A percentile compares a stretch with the other conserved stretches of the same genome.
phyloP scores from a whole-genome alignment of 2,113 vertebrate genomes.

The Phaetusa simplex region DNA sequence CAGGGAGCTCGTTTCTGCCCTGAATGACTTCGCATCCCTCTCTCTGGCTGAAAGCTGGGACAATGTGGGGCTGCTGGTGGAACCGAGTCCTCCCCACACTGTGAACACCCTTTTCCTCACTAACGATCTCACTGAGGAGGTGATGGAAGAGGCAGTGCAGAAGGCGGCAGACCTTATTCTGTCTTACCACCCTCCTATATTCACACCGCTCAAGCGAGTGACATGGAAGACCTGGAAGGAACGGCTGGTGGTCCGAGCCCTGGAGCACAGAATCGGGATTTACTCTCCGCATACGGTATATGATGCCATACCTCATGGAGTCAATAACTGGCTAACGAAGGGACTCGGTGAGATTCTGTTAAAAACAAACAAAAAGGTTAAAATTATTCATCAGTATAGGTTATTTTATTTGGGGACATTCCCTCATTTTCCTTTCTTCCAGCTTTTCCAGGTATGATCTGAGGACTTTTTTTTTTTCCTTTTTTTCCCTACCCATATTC shows the following conservation, averaged over 20 bases:
- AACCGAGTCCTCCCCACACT: constrained; percentile 83
- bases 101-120: constrained; percentile 86
- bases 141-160: constrained; percentile 88
- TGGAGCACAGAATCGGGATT: constrained; percentile 86
- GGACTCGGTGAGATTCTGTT: constrained; percentile 77
- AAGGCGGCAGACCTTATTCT: constrained; percentile 84
- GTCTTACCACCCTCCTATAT: constrained; percentile 93
- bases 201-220: constrained; percentile 83
- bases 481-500: no score
- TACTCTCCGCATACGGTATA: constrained; percentile 93
- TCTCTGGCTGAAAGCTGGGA: constrained; percentile 93
- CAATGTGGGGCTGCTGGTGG: constrained; percentile 92
- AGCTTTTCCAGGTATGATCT: background rate
- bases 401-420: background rate
- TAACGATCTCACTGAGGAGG: constrained; percentile 87
- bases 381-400: background rate
- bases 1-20: constrained; percentile 75
- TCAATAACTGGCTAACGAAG: constrained; percentile 89
- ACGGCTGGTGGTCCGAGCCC: constrained; percentile 81
- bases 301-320: constrained; percentile 85
- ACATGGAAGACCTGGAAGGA: constrained; percentile 90
- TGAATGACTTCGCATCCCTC: constrained; percentile 85
- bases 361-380: background rate
- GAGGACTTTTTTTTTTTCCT: background rate
- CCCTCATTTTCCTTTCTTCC: background rate